Conservation (phyloP, 2,888 invertebrate species). For the Parnassius smintheus region DNA sequence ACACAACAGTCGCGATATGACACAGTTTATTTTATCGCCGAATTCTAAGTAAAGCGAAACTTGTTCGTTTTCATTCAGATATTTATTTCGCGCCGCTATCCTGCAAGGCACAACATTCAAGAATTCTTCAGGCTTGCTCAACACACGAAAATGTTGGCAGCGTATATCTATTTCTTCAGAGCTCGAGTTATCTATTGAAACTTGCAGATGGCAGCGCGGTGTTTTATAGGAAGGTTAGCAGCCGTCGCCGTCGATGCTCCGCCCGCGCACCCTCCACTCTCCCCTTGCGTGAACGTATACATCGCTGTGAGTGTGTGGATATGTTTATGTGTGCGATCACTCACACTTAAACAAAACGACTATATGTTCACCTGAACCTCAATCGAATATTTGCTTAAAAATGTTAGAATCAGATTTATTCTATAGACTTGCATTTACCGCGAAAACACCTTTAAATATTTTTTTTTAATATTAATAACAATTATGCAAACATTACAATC, state of each 20-base stretch:
- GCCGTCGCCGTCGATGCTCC: conserved; percentile 47
- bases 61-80: conserved; percentile 46
- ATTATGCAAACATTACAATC: too few species aligned
- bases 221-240: conserved; percentile 71
- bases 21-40: conserved; percentile 51
- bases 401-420: conserved; percentile 20
- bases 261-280: conserved; percentile 39
- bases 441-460: not conserved
- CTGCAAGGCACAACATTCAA: conserved; percentile 65
- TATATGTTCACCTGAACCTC: conserved; percentile 37
- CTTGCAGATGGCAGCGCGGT: conserved; percentile 79
- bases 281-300: conserved; percentile 36
- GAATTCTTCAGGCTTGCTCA: conserved; percentile 47
- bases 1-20: conserved; percentile 50
- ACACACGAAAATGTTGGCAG: conserved; percentile 63
- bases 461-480: too few species aligned
- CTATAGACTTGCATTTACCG: conserved; percentile 5
- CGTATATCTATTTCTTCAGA: conserved; percentile 70
- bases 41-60: conserved; percentile 39
- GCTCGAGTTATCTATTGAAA: conserved; percentile 79
- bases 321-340: conserved; percentile 39
- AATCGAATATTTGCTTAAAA: conserved; percentile 45
- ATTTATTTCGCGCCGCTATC: conserved; percentile 62
- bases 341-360: conserved; percentile 34
- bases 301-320: conserved; percentile 33